Base-by-base conservation (phyloP, 2,888 invertebrate genomes). In the Aproaerema taeniolella region DNA sequence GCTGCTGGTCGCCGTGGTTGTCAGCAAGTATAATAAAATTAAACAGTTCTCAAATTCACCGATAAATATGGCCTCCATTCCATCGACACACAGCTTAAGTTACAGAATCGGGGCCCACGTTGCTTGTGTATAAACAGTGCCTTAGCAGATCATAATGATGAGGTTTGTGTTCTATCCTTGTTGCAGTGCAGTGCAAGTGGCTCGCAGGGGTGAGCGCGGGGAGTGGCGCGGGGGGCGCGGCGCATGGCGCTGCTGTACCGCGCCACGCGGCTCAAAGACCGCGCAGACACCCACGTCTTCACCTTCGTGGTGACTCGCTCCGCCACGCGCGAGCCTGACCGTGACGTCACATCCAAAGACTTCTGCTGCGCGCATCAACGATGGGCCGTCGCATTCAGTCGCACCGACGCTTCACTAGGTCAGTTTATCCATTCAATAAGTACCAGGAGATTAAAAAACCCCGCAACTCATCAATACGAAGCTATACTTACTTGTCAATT, bases 281-380 rank as follows among this genome's bases (percentile, higher is more conserved):
- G 93, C 71, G 91, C 91, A 75, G 92, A 93, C 87, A 93, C 93
- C 52, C 93, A 93, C 80, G 92, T 94, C 58, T 95, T 94, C 86
- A 94, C 94, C 44, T 95, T 95, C 79, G 91, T 93, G 61, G 91
- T 95, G 55, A 94, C 94, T 46, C 90, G 91, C 58, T 92, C 91
- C 42, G 92, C 93, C 50, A 91, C 93, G 33, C 88, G 93, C 42
- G 94, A 94, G 75, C 89, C 92, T 35, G 92, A 93, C 67, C 90
- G 93, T 43, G 94, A 94, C 77, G 92, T 93, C 60, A 93, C 92
- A 47, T 92, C 93, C 53, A 93, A 93, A 74, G 94, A 94, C 72
- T 92, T 95, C 75, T 89, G 91, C 49, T 94, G 93, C 73, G 93
- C 93, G 37, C 92, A 93, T 67, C 94, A 94, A 67, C 89, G 91